A percentile compares a stretch with the other conserved stretches of the same genome.
These are phyloP conservation scores for Chamaea fasciata DNA, from an alignment of 2,113 vertebrate genomes.

Conservation along the genomic window DNA sequence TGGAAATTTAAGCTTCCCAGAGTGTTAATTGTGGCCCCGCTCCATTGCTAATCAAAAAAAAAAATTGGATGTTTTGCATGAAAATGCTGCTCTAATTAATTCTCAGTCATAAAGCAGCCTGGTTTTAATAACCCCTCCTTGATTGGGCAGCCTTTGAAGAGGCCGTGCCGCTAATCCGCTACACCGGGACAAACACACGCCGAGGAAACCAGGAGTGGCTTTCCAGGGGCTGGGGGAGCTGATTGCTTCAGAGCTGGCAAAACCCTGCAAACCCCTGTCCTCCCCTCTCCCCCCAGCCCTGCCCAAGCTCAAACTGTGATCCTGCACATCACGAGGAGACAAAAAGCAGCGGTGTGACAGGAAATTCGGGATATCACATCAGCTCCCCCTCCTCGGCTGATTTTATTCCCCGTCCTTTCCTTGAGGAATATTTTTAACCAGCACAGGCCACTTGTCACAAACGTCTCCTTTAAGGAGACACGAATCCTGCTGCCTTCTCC, in stretches of 20 bases:
- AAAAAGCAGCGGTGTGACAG: not conserved
- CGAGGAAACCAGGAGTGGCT: conserved; percentile 69
- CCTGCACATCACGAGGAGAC: not conserved
- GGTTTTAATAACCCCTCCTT: conserved; percentile 82
- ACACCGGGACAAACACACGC: conserved; percentile 59
- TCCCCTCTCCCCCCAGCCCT: not conserved
- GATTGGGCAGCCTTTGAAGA: conserved; percentile 82
- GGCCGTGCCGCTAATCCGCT: conserved; percentile 68
- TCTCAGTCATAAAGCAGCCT: conserved; percentile 79
- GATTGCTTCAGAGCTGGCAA: conserved; percentile 40
- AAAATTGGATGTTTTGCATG: conserved; percentile 86
- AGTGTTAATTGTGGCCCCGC: conserved; percentile 81
- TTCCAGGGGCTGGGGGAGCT: conserved; percentile 60
- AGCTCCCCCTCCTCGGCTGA: not conserved
- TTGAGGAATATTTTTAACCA: not conserved
- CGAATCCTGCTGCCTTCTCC: not conserved
- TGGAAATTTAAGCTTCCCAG: conserved; percentile 78
- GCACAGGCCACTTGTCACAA: conserved; percentile 4
- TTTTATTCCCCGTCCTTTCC: not conserved
- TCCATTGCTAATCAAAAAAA: conserved; percentile 79
- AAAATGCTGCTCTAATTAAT: conserved; percentile 86
- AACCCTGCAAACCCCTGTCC: not conserved
- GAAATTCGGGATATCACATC: not conserved
- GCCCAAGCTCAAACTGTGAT: not conserved
- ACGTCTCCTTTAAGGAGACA: conserved; percentile 37